Percentiles rank a stretch among this genome's conserved stretches.
Conservation (phyloP, 2,113 vertebrate species). For the Cardinalis cardinalis region DNA sequence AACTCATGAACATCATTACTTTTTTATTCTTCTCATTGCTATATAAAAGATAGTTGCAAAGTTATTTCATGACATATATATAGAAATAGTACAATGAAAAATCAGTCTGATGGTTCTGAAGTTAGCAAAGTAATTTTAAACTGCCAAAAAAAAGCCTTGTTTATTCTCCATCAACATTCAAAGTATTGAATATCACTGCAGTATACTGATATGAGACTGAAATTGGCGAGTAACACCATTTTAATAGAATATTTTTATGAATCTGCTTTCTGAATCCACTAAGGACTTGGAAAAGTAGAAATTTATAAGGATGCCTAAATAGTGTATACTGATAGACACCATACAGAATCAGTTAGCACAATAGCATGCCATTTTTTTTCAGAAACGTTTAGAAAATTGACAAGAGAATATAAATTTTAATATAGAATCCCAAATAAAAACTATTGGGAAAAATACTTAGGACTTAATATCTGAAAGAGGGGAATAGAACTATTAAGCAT, state of each 20-base stretch:
- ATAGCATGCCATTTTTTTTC: not conserved
- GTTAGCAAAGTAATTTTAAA: not conserved
- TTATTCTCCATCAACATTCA: not conserved
- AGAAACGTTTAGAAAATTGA: not conserved
- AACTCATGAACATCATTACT: not conserved
- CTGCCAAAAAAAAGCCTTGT: not conserved
- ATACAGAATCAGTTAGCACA: not conserved
- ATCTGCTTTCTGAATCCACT: not conserved
- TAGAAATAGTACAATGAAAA: not conserved
- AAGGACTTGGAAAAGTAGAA: not conserved
- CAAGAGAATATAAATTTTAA: not conserved
- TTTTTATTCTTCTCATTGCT: not conserved
- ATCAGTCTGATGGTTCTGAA: not conserved
- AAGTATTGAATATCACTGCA: not conserved
- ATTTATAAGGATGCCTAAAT: not conserved
- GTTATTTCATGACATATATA: not conserved
- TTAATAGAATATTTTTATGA: not conserved
- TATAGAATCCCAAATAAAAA: not conserved
- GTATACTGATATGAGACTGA: not conserved
- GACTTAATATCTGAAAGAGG: not conserved
- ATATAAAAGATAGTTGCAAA: not conserved
- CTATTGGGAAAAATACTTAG: not conserved
- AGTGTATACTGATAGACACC: not conserved
- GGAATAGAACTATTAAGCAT: not conserved
- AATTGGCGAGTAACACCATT: not conserved